These are phyloP conservation scores for Trichosurus vulpecula DNA, from an alignment of 2,797 vertebrate species.

Conservation along the genomic window DNA sequence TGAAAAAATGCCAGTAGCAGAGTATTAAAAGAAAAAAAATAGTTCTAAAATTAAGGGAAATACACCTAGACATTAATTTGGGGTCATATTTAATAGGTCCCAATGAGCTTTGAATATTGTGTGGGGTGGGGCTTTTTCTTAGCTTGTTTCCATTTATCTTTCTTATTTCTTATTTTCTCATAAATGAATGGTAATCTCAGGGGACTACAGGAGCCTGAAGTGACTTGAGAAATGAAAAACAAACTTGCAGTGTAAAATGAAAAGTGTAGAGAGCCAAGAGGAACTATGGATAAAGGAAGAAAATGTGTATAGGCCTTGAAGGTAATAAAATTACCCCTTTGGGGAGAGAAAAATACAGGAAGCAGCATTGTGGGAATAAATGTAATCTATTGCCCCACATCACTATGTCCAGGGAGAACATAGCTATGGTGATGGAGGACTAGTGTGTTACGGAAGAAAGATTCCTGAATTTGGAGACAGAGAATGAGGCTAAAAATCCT, in stretches of 20 bases:
- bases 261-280: not conserved
- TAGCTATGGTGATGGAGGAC: not conserved
- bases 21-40: not conserved
- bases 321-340: not conserved
- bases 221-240: not conserved
- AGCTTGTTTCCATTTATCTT: not conserved
- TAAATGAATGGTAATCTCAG: not conserved
- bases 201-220: not conserved
- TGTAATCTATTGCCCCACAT: not conserved
- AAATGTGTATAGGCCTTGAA: not conserved
- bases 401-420: not conserved
- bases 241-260: not conserved
- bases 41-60: not conserved
- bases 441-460: not conserved
- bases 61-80: not conserved
- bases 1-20: not conserved
- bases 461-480: not conserved
- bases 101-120: not conserved
- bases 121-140: not conserved
- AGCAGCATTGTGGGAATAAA: not conserved
- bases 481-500: not conserved
- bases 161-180: not conserved
- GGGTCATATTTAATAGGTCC: not conserved
- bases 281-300: not conserved
- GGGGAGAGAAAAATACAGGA: not conserved